Conservation (phyloP, 1,140 invertebrate genomes). For the Chymomyza costata region DNA sequence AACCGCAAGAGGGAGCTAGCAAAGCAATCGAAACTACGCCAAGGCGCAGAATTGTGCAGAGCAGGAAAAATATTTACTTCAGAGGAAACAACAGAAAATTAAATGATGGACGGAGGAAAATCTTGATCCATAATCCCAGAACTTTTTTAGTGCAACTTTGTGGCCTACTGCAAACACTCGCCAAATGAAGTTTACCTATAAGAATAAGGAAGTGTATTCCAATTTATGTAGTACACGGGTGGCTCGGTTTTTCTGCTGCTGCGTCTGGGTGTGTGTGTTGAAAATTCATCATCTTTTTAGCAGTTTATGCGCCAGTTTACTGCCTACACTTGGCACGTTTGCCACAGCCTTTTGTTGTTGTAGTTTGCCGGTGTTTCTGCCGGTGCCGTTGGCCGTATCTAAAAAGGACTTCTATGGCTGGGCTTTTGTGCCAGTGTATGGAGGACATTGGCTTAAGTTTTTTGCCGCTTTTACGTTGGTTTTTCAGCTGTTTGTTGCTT, state of each 20-base stretch:
- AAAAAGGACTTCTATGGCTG: not conserved
- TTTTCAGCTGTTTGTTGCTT: slow-evolving; percentile 14
- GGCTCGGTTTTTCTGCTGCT: not conserved
- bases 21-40: too few species aligned
- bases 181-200: too few species aligned
- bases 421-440: not conserved
- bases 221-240: too few species aligned
- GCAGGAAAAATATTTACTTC: too few species aligned
- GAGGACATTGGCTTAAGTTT: not conserved
- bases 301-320: slow-evolving; percentile 63
- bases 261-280: slow-evolving; percentile 23
- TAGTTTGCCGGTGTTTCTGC: slow-evolving; percentile 11
- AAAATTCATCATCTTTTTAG: slow-evolving; percentile 71
- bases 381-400: slow-evolving; percentile 5
- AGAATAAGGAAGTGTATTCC: too few species aligned
- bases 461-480: not conserved
- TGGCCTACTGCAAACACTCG: too few species aligned
- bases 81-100: too few species aligned
- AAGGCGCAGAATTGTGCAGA: too few species aligned
- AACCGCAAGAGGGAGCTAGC: too few species aligned
- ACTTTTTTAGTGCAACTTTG: too few species aligned
- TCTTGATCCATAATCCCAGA: too few species aligned
- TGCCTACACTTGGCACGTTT: slow-evolving; percentile 31
- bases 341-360: slow-evolving; percentile 4
- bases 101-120: too few species aligned